Percentiles rank a stretch among this genome's conserved stretches.
Conservation (phyloP, 53 echinoderm and acorn worm genomes). For the Crossaster papposus region DNA sequence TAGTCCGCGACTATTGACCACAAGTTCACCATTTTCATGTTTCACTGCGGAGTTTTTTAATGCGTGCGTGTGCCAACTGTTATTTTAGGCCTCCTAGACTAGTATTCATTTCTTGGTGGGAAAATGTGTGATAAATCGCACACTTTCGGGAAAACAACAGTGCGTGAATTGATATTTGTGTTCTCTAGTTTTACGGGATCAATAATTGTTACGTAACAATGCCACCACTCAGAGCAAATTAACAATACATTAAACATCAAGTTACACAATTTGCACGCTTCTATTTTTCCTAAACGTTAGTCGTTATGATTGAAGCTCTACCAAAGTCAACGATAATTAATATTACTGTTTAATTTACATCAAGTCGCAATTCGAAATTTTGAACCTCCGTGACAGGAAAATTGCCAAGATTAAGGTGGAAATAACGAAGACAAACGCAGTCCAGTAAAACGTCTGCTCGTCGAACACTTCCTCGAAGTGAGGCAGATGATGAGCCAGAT, state of each 20-base stretch:
- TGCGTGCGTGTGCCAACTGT: too few species aligned
- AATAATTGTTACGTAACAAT: neutral
- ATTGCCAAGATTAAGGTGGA: slow-evolving; percentile 79
- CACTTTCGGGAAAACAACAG: neutral
- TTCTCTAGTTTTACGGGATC: neutral
- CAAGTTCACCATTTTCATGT: neutral
- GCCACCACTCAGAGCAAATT: neutral
- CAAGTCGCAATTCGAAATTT: slow-evolving; percentile 41
- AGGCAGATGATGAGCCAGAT: slow-evolving; percentile 67
- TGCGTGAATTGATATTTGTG: too few species aligned
- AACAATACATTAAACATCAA: neutral
- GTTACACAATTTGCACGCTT: neutral
- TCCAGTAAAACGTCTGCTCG: slow-evolving; percentile 95
- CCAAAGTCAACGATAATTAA: too few species aligned
- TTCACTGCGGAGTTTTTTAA: neutral
- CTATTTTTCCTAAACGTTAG: neutral
- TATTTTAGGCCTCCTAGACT: too few species aligned
- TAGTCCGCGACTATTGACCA: neutral
- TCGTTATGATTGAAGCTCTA: too few species aligned
- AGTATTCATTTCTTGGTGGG: too few species aligned
- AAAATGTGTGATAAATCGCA: neutral
- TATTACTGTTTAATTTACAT: neutral
- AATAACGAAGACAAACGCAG: slow-evolving; percentile 77
- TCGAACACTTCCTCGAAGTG: slow-evolving; percentile 89
- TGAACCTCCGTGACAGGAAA: slow-evolving; percentile 77